These are phyloP conservation scores for Catostomus latipinnis DNA, from an alignment of 2,797 vertebrate species.

Conservation along the genomic window DNA sequence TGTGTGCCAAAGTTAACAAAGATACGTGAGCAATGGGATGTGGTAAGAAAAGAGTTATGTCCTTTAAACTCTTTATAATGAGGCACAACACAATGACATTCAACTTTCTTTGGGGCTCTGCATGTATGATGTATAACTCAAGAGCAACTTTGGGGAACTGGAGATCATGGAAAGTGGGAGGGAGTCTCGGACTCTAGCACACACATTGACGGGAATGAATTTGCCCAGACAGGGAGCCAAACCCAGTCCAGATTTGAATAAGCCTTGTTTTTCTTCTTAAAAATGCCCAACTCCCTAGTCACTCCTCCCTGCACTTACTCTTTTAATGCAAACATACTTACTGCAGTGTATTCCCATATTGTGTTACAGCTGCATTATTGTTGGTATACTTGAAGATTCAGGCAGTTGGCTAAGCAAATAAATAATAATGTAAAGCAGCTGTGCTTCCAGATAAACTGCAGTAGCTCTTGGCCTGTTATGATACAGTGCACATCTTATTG, in stretches of 20 bases:
- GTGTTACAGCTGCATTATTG: constrained; percentile 61
- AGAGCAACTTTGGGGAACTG: constrained; percentile 47
- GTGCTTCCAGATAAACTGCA: constrained; percentile 50
- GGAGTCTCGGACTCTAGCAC: constrained; percentile 23
- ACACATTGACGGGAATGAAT: constrained; percentile 76
- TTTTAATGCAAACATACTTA: constrained; percentile 58
- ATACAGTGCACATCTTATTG: constrained; percentile 57
- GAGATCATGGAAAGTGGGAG: constrained; percentile 68
- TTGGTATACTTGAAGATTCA: constrained; percentile 66
- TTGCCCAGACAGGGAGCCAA: constrained; percentile 76
- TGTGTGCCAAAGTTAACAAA: constrained; percentile 32
- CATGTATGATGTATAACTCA: neutral
- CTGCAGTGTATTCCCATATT: constrained; percentile 55
- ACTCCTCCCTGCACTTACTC: constrained; percentile 47
- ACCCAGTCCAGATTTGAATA: constrained; percentile 78
- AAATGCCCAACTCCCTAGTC: constrained; percentile 52
- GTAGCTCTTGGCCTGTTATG: constrained; percentile 52
- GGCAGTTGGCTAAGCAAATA: constrained; percentile 68
- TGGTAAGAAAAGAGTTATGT: neutral
- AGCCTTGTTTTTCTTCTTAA: constrained; percentile 58
- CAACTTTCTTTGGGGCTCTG: neutral
- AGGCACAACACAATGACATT: neutral
- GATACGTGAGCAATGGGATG: constrained; percentile 4
- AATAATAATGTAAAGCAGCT: constrained; percentile 81
- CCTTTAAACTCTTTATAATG: constrained; percentile 15